Percentiles rank a stretch among this genome's conserved stretches.
Conservation (phyloP, 1,140 invertebrate genomes). For the Drosophila burlai region DNA sequence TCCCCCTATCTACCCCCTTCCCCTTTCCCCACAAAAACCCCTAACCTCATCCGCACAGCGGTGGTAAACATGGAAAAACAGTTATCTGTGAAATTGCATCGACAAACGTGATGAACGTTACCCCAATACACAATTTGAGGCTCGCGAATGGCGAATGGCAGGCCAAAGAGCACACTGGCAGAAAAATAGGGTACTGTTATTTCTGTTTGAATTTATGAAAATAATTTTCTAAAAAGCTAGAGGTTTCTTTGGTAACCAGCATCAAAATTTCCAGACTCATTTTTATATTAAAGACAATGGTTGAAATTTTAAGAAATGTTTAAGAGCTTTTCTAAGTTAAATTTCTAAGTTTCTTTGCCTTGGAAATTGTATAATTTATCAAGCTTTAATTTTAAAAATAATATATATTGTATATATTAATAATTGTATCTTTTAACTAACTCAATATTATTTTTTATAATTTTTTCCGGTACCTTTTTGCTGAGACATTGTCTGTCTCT, state of each 20-base stretch:
- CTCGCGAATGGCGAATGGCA: constrained; percentile 39
- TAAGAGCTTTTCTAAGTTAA: too few relatives aligned
- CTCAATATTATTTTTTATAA: too few relatives aligned
- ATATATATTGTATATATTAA: not conserved
- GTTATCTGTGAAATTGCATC: constrained; percentile 82
- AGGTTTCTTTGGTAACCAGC: not conserved
- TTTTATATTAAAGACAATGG: not conserved
- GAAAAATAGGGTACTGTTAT: not conserved
- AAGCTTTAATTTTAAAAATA: not conserved
- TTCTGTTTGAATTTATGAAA: not conserved
- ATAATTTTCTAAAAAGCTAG: not conserved
- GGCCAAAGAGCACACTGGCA: not conserved
- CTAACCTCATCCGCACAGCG: constrained; percentile 14
- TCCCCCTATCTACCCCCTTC: constrained; percentile 22
- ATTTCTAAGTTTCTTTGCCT: too few relatives aligned
- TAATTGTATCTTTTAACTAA: not conserved
- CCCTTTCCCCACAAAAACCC: not conserved
- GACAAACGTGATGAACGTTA: constrained; percentile 83
- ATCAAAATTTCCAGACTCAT: too few relatives aligned
- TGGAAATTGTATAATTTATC: too few relatives aligned
- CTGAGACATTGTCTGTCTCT: constrained; percentile 10
- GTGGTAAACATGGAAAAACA: constrained; percentile 79
- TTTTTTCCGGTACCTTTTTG: not conserved
- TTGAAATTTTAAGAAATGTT: not conserved
- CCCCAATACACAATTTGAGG: constrained; percentile 66